These are phyloP conservation scores for Sinohyriopsis cumingii DNA, from an alignment of 2,888 invertebrate species.

Conservation along the genomic window DNA sequence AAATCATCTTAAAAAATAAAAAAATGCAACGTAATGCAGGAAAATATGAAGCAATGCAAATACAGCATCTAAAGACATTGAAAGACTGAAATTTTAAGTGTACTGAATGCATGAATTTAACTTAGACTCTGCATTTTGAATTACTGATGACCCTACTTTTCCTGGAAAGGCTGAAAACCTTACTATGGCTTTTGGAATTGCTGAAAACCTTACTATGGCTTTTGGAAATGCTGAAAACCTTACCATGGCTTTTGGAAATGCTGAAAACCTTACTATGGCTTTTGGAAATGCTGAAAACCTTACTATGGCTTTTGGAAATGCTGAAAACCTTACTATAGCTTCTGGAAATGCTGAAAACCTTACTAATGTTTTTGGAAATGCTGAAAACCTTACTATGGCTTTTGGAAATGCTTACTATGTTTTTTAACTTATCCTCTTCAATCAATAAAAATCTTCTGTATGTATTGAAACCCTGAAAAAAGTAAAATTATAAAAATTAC, in stretches of 20 bases:
- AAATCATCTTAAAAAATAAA: too few species aligned
- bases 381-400: slow-evolving; percentile 24
- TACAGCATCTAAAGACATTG: too few species aligned
- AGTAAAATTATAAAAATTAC: slow-evolving; percentile 7
- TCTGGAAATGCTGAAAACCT: not conserved
- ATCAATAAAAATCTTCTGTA: slow-evolving; percentile 51
- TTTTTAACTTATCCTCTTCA: slow-evolving; percentile 35
- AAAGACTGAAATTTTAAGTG: too few species aligned
- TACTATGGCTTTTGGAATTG: slow-evolving; percentile 24
- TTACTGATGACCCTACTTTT: slow-evolving; percentile 20
- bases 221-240: not conserved
- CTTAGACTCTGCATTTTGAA: too few species aligned
- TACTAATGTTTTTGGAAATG: slow-evolving; percentile 19
- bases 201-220: slow-evolving; percentile 26
- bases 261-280: slow-evolving; percentile 28
- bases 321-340: slow-evolving; percentile 26
- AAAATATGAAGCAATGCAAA: too few species aligned
- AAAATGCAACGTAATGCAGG: too few species aligned
- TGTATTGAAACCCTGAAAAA: slow-evolving; percentile 52
- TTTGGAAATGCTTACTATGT: slow-evolving; percentile 28
- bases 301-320: slow-evolving; percentile 30
- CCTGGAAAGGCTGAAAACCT: not conserved
- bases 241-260: slow-evolving; percentile 32
- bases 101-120: too few species aligned
- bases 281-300: not conserved